A percentile compares a stretch with the other conserved stretches of the same genome.
phyloP scores from a whole-genome alignment of 1,140 invertebrate species.

The Penaeus indicus region DNA sequence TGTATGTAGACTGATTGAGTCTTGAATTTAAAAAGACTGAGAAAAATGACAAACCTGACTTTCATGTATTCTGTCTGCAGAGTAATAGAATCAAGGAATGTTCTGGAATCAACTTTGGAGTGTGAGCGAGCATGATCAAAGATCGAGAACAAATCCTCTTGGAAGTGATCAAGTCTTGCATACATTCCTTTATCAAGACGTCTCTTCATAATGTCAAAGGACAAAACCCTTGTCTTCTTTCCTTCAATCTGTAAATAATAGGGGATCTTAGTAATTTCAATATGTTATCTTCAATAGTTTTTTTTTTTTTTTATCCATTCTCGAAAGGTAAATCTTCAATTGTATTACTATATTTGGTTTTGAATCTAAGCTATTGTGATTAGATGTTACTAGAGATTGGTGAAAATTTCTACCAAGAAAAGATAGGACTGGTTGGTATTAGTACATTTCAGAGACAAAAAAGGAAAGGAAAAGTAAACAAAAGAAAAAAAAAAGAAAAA shows the following conservation, averaged over 20 bases:
- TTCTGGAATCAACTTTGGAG: slow-evolving; percentile 88
- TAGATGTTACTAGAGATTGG: too few relatives aligned
- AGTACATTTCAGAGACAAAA: too few relatives aligned
- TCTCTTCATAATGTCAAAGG: slow-evolving; percentile 87
- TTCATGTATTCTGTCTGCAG: slow-evolving; percentile 93
- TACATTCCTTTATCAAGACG: slow-evolving; percentile 90
- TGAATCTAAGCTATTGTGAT: too few relatives aligned
- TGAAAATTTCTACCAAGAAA: too few relatives aligned
- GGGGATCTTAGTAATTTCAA: not conserved
- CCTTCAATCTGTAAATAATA: slow-evolving; percentile 43
- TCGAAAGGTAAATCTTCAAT: not conserved
- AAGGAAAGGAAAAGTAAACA: too few relatives aligned
- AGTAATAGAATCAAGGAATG: slow-evolving; percentile 95
- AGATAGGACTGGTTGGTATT: too few relatives aligned
- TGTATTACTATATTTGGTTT: too few relatives aligned
- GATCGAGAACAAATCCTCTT: slow-evolving; percentile 96
- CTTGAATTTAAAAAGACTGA: too few relatives aligned
- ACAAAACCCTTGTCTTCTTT: slow-evolving; percentile 81
- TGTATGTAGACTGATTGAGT: too few relatives aligned
- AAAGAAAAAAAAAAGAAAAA: not conserved
- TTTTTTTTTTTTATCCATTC: not conserved
- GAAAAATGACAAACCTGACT: slow-evolving; percentile 53
- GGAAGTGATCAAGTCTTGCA: slow-evolving; percentile 92
- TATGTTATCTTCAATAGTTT: too few relatives aligned
- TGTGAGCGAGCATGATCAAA: slow-evolving; percentile 89